Evolutionary conservation across 2,888 invertebrate species (phyloP), one percentile per base, ranked within the genome.

Genomic region (Magallana nippona): DNA sequence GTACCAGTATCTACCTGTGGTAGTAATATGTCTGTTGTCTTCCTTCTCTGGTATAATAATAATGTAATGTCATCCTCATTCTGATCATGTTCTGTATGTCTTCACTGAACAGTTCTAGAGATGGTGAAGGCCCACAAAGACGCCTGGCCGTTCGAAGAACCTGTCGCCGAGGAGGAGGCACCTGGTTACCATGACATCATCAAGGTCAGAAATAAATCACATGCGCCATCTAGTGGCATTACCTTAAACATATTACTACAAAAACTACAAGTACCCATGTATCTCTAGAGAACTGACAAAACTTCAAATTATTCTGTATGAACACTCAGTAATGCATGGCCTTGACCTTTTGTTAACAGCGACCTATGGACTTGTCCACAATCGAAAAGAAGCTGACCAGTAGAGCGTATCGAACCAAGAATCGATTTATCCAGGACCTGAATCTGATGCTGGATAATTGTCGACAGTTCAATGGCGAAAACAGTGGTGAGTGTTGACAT

Each of bases 131-230:
- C 96, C 91, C 98, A 98, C 93, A 96, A 97, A 84, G 98, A 98
- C 93, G 97, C 98, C 0, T 98, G 98, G 98, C 98, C 98, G 0
- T 98, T 98, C 94, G 96, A 97, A 93, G 97, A 98, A 93, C 97
- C 98, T 0, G 98, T 98, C 1, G 97, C 98, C 91, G 98, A 98
- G 93, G 97, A 97, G 92, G 97, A 97, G 93, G 98, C 98, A 0
- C 98, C 98, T 0, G 97, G 97, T 94, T 96, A 96, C 90, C 96
- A 95, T 91, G 95, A 95, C 85, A 95, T 96, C 79, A 95, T 96
- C 82, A 90, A 91, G 90, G 92, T 92, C 80, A 82, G 77, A 27
- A 55, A 10, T 71, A 81, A 55, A 27, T 17, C 13, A 22, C 15
- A 27, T 27, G 2, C 2, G 27, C 27, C 27, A 27, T 27, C 27